Evolutionary conservation across 2,797 vertebrate species (phyloP), one percentile per base, ranked within the genome.

Genomic region (Serranus cabrilla): DNA sequence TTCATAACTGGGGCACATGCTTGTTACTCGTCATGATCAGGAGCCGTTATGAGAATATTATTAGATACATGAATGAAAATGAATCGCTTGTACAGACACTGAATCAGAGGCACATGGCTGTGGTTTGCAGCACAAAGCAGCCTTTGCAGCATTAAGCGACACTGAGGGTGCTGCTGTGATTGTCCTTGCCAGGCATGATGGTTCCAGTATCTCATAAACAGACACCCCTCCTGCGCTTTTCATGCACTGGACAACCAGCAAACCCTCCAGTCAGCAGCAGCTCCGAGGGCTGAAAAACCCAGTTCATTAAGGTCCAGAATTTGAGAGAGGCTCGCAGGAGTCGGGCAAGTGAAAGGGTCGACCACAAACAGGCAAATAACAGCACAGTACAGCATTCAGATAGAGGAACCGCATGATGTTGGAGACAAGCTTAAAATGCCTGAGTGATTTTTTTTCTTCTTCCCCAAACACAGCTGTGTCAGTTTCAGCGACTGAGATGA

Each of bases 141-240:
- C 71, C 78, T 84, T 71, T 74, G 66, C 75, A 31, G 69, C 81
- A 82, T 76, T 65, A 76, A 65, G 69, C 55, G 2, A 74, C 76
- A 63, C 77, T 11, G 71, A 86, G 71, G 50, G 42, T 70, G 85
- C 82, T 74, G 81, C 83, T 81, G 76, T 56, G 76, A 86, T 84
- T 82, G 87, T 87, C 78, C 68, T 85, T 71, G 85, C 80, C 66
- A 67, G 78, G 74, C 74, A 45, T 13, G 68, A 82, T 78, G 79
- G 74, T 61, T 87, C 71, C 78, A 81, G 74, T 67, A 76, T 85
- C 82, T 84, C 58, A 73, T 62, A 82, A 84, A 75, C 71, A 80
- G 67, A 81, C 74, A 55, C 27, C 75, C 76, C 63, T 71, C 67
- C 58, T 81, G 74, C 9, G 47, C 72, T 62, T 78, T 83, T 77